Conservation (phyloP, 1,140 invertebrate genomes). For the Frieseomelitta varia region DNA sequence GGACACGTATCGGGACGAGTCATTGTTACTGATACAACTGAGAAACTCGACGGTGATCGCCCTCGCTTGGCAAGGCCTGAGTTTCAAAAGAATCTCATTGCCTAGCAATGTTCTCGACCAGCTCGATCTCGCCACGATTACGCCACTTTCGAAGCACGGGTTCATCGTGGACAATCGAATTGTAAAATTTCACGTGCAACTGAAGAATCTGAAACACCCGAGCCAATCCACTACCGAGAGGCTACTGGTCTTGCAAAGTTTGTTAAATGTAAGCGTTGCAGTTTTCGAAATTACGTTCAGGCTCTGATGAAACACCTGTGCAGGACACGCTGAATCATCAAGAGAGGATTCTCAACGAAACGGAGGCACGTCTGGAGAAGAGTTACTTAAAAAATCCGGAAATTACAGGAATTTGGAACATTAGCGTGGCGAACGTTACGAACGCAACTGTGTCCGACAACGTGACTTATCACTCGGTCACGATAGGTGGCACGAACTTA, state of each 20-base stretch:
- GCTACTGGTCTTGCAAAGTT: conserved; percentile 54
- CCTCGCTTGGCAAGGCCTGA: conserved; percentile 67
- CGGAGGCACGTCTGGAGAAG: conserved; percentile 26
- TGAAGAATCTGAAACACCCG: conserved; percentile 46
- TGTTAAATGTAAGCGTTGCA: conserved; percentile 55
- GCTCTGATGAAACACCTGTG: background rate
- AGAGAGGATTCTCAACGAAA: conserved; percentile 60
- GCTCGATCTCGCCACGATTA: conserved; percentile 66
- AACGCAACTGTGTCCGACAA: conserved; percentile 36
- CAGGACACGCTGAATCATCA: conserved; percentile 65
- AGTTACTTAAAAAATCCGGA: conserved; percentile 53
- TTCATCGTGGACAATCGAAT: conserved; percentile 66
- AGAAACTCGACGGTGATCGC: conserved; percentile 64
- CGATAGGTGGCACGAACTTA: conserved; percentile 40
- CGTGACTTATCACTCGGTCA: conserved; percentile 46
- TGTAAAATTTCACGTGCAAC: conserved; percentile 57
- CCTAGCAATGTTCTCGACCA: conserved; percentile 53
- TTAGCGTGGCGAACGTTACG: conserved; percentile 38
- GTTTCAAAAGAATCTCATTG: conserved; percentile 59
- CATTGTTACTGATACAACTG: conserved; percentile 70
- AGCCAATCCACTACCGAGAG: conserved; percentile 55
- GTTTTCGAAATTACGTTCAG: background rate
- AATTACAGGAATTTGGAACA: conserved; percentile 56
- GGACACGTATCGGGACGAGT: conserved; percentile 74
- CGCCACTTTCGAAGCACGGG: conserved; percentile 70